Evolutionary conservation across 1,140 invertebrate species (phyloP), one percentile per base, ranked within the genome.

Genomic region (Eciton burchellii): DNA sequence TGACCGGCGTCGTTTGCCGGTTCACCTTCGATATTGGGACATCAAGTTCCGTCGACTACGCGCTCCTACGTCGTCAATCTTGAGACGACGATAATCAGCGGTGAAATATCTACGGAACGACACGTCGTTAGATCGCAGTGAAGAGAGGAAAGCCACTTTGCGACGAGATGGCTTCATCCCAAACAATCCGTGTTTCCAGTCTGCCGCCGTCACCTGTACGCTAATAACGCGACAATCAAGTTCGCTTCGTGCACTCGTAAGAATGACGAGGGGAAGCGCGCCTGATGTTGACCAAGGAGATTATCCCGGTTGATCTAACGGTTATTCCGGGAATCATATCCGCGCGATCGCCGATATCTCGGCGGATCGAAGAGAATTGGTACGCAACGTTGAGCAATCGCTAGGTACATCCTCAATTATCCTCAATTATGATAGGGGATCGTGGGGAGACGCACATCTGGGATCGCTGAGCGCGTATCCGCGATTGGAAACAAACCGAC

Each of bases 1-100:
- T 81, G 82, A 21, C 52, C 66, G 6, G 62, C 21, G n/a, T n/a
- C 43, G 54, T 26, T 86, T 29, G 81, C 29, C 60, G 72, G 47
- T 70, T 66, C 52, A 74, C 71, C 77, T 62, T 74, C 83, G 81
- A 54, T 43, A 84, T 60, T 59, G 71, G 29, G 45, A 82, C 82
- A 82, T 82, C 82, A 87, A 87, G 81, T 87, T 71, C 86, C 82
- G 86, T 82, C 85, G 70, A 84, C 83, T 74, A 84, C 59, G 79
- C 68, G n/a, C n/a, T 70, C 68, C 47, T 60, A 81, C 82, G 54
- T 43, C 60, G 85, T 87, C 85, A 82, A 71, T 76, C 85, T 77
- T 73, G 82, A 26, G 72, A 87, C 49, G 76, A 84, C 81, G 86
- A 87, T 87, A 88, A 88, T 88, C 82, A 82, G 68, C 19, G 43